Percentiles rank a stretch among this genome's conserved stretches.
Evolutionary conservation across 2,888 invertebrate genomes (phyloP).

Genomic region (Lamellibrachia columna): DNA sequence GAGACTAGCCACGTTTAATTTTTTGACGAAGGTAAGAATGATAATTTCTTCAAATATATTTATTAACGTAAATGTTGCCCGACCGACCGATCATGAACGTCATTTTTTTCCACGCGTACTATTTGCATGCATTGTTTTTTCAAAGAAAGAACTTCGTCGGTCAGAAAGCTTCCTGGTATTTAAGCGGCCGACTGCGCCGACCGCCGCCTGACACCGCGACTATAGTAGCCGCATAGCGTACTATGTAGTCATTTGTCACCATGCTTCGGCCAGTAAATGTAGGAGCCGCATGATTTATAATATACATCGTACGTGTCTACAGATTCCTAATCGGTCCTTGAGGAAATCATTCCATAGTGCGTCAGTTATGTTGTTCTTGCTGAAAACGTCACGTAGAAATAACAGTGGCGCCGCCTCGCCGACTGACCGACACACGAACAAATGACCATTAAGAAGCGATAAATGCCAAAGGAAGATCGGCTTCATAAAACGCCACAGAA

Average conservation of each 20-base stretch:
- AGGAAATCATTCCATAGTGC: background rate
- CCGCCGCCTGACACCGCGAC: background rate
- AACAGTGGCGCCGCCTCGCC: background rate
- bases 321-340: background rate
- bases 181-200: background rate
- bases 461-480: background rate
- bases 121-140: background rate
- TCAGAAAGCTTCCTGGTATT: background rate
- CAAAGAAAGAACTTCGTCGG: background rate
- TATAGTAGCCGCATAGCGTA: background rate
- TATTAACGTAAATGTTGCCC: too few relatives aligned
- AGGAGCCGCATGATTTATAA: background rate
- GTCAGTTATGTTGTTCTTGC: background rate
- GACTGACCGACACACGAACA: conserved; percentile 9
- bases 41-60: too few relatives aligned
- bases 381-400: background rate
- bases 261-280: background rate
- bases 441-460: background rate
- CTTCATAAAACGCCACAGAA: background rate
- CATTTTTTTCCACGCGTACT: too few relatives aligned
- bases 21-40: too few relatives aligned
- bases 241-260: background rate
- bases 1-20: too few relatives aligned
- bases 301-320: background rate
- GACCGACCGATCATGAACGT: too few relatives aligned